Conservation (phyloP, 2,888 invertebrate species). For the Hypomecis punctinalis region DNA sequence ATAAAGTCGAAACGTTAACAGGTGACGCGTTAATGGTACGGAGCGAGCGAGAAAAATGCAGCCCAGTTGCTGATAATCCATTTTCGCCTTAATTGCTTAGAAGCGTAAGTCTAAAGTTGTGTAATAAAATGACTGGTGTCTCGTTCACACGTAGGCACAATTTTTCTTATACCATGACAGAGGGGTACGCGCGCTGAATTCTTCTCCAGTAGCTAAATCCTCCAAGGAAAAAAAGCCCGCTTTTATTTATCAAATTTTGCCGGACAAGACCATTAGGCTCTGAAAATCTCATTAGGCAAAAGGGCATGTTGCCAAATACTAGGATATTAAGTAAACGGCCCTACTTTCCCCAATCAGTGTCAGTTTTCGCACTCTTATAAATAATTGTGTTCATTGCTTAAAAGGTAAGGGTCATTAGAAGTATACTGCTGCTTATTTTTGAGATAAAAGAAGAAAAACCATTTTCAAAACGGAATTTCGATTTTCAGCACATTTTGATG, state of each 20-base stretch:
- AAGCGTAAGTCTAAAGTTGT: too few species aligned
- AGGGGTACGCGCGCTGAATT: too few species aligned
- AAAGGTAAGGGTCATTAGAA: slow-evolving; percentile 22
- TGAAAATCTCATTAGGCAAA: slow-evolving; percentile 22
- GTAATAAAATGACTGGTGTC: too few species aligned
- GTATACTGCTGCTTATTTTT: slow-evolving; percentile 1
- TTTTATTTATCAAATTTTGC: not conserved
- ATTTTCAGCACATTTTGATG: not conserved
- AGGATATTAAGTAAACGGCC: slow-evolving; percentile 20
- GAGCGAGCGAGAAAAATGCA: too few species aligned
- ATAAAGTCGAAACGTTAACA: too few species aligned
- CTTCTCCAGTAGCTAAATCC: too few species aligned
- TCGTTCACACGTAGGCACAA: too few species aligned
- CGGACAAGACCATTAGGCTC: not conserved
- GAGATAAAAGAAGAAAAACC: not conserved
- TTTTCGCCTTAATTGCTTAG: too few species aligned
- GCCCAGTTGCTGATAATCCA: too few species aligned
- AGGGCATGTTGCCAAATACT: slow-evolving; percentile 19
- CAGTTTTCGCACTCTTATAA: slow-evolving; percentile 25
- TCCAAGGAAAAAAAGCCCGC: too few species aligned
- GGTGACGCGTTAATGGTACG: too few species aligned
- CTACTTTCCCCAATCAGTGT: slow-evolving; percentile 27
- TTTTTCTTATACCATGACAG: too few species aligned
- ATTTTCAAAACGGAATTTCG: not conserved
- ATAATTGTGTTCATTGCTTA: slow-evolving; percentile 24